Conservation (phyloP, 2,113 vertebrate genomes). For the Anarrhichthys ocellatus region DNA sequence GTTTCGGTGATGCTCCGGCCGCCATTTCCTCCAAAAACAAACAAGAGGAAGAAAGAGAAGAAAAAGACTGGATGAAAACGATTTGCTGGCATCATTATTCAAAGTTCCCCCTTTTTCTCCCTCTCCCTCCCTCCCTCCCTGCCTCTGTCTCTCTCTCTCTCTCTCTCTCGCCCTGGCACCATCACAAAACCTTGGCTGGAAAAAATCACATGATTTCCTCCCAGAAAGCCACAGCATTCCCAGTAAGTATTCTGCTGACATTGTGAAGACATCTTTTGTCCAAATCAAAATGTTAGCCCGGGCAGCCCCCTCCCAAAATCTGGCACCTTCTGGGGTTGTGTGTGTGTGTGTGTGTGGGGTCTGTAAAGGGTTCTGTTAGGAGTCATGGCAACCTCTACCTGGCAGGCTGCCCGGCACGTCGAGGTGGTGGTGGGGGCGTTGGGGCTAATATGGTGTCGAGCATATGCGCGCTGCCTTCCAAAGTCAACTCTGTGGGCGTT, state of each 20-base stretch:
- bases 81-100: slow-evolving; percentile 82
- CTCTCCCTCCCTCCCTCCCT: slow-evolving; percentile 78
- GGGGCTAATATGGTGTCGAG: slow-evolving; percentile 89
- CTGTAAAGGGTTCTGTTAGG: slow-evolving; percentile 84
- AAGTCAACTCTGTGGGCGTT: slow-evolving; percentile 90
- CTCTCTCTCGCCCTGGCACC: slow-evolving; percentile 81
- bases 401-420: slow-evolving; percentile 92
- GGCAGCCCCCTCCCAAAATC: slow-evolving; percentile 89
- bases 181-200: slow-evolving; percentile 90
- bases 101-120: slow-evolving; percentile 78
- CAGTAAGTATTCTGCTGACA: slow-evolving; percentile 94
- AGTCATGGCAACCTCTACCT: slow-evolving; percentile 97
- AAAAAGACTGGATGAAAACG: slow-evolving; percentile 79
- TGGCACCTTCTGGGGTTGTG: slow-evolving; percentile 89
- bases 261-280: slow-evolving; percentile 97
- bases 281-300: slow-evolving; percentile 92
- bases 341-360: not conserved
- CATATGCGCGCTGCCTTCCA: slow-evolving; percentile 89
- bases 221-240: slow-evolving; percentile 91
- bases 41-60: slow-evolving; percentile 62
- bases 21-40: slow-evolving; percentile 93
- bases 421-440: slow-evolving; percentile 88
- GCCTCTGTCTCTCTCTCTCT: slow-evolving; percentile 77
- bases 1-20: slow-evolving; percentile 86
- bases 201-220: slow-evolving; percentile 92